Evolutionary conservation across 2,888 invertebrate species (phyloP).

Genomic region (Eretmocerus hayati): DNA sequence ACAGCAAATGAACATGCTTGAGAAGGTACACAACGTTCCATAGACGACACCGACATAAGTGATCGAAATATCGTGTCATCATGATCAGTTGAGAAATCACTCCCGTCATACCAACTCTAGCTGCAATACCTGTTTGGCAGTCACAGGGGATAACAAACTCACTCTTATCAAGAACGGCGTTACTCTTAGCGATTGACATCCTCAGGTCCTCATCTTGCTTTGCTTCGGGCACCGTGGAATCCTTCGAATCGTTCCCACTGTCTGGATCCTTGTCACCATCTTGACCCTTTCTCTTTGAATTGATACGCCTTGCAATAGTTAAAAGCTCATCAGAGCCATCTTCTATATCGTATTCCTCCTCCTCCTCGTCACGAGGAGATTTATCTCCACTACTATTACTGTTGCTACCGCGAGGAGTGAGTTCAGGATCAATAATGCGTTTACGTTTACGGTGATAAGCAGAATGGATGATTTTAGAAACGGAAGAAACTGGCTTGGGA

Average conservation of each 20-base stretch:
- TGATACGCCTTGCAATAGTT: conserved; percentile 47
- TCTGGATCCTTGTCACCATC: conserved; percentile 57
- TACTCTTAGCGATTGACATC: conserved; percentile 31
- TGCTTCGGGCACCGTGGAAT: conserved; percentile 24
- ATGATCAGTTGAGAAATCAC: no score
- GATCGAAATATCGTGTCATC: no score
- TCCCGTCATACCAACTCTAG: no score
- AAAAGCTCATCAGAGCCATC: no score
- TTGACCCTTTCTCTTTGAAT: conserved; percentile 58
- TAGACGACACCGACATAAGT: no score
- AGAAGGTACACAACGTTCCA: no score
- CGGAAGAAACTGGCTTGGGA: conserved; percentile 3
- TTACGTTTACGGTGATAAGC: conserved; percentile 39
- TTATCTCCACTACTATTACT: conserved; percentile 4
- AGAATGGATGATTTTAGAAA: background rate
- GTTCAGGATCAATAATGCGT: conserved; percentile 25
- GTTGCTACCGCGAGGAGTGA: background rate
- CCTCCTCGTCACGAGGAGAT: conserved; percentile 23
- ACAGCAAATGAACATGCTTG: no score
- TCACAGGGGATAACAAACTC: no score
- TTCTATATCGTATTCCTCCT: conserved; percentile 41
- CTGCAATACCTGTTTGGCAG: no score
- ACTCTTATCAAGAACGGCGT: conserved; percentile 39
- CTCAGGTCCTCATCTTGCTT: conserved; percentile 44
- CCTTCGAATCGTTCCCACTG: conserved; percentile 25